Evolutionary conservation across 2,888 invertebrate genomes (phyloP).

Genomic region (Bombylius major): DNA sequence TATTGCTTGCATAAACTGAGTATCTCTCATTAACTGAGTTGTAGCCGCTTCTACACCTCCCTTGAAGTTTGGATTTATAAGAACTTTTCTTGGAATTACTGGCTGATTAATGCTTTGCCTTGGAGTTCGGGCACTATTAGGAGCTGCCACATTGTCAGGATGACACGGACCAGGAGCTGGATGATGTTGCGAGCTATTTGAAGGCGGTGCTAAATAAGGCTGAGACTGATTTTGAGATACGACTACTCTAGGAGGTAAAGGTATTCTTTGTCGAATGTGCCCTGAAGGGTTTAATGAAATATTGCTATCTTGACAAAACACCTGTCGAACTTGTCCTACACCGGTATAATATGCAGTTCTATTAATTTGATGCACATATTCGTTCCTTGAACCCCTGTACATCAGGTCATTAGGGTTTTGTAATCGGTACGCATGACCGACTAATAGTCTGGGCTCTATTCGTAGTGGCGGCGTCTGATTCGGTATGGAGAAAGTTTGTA

Average conservation of each 20-base stretch:
- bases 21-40: constrained; percentile 36
- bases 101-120: constrained; percentile 19
- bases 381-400: constrained; percentile 8
- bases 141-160: constrained; percentile 17
- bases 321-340: constrained; percentile 13
- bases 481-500: constrained; percentile 8
- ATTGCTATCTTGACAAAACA: constrained; percentile 20
- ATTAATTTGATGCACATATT: constrained; percentile 6
- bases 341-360: constrained; percentile 5
- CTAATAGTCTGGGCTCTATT: constrained; percentile 14
- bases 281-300: not conserved
- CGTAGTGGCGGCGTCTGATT: constrained; percentile 18
- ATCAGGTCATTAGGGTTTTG: constrained; percentile 17
- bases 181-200: constrained; percentile 5
- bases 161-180: not conserved
- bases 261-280: constrained; percentile 19
- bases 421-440: constrained; percentile 15
- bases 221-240: constrained; percentile 42
- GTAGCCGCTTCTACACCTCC: constrained; percentile 38
- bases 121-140: constrained; percentile 21
- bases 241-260: constrained; percentile 15
- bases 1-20: constrained; percentile 34
- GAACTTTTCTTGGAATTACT: constrained; percentile 25
- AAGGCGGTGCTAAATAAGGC: not conserved
- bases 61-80: constrained; percentile 37